phyloP scores from a whole-genome alignment of 2,113 vertebrate genomes.

The Corydoras maculifer region DNA sequence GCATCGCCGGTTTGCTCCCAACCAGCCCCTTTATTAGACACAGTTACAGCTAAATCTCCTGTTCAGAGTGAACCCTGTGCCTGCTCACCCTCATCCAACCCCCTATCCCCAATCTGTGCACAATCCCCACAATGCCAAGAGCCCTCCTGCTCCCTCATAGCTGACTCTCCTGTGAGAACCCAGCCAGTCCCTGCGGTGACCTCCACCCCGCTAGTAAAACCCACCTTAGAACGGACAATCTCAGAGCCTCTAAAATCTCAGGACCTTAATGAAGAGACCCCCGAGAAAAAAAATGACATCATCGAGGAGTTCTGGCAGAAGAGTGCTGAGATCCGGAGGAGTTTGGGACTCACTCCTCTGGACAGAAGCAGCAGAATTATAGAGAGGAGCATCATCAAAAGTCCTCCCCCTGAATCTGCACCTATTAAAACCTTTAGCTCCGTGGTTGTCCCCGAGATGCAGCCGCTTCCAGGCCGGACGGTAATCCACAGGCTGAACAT shows the following conservation, averaged over 20 bases:
- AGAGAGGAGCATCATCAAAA: conserved; percentile 53
- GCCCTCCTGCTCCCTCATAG: conserved; percentile 65
- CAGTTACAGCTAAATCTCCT: conserved; percentile 55
- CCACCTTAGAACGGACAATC: conserved; percentile 50
- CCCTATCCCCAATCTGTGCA: conserved; percentile 80
- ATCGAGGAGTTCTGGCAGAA: conserved; percentile 97
- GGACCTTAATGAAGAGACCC: conserved; percentile 65
- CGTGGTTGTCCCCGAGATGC: conserved; percentile 59
- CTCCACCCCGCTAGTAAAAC: conserved; percentile 72
- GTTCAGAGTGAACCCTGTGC: conserved; percentile 55
- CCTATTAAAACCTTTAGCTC: conserved; percentile 58
- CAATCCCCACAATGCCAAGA: conserved; percentile 80
- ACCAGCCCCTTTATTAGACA: conserved; percentile 69
- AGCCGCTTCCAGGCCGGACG: conserved; percentile 55
- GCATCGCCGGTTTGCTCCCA: conserved; percentile 74
- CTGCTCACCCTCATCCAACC: conserved; percentile 57
- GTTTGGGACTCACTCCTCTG: conserved; percentile 81
- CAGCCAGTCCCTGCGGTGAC: conserved; percentile 79
- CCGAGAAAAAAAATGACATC: conserved; percentile 75
- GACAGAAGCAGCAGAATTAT: conserved; percentile 68
- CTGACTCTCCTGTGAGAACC: conserved; percentile 79
- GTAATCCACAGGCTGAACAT: conserved; percentile 72
- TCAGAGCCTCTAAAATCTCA: conserved; percentile 48
- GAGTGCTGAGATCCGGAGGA: conserved; percentile 90
- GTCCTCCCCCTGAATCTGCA: conserved; percentile 38